Percentiles rank a stretch among this genome's conserved stretches.
These are phyloP conservation scores for Dendrolimus punctatus DNA, from an alignment of 1,140 invertebrate genomes.

Conservation along the genomic window DNA sequence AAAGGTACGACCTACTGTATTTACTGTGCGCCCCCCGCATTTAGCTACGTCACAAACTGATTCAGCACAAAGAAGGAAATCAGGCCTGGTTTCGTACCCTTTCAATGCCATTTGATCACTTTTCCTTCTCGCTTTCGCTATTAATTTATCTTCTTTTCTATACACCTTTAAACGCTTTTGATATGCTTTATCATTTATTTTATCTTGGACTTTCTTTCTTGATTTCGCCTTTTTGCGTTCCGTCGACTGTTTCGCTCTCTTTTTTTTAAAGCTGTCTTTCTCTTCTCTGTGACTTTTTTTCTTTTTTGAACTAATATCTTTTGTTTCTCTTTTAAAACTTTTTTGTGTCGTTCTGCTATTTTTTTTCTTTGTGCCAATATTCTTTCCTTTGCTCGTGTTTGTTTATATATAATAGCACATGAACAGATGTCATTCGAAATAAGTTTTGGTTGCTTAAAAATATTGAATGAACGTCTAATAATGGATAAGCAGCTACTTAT, in stretches of 20 bases:
- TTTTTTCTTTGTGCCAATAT: no score
- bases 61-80: slow-evolving; percentile 20
- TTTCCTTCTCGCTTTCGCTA: background rate
- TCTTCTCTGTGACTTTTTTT: slow-evolving; percentile 9
- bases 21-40: slow-evolving; percentile 15
- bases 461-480: no score
- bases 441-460: no score
- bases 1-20: slow-evolving; percentile 11
- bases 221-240: background rate
- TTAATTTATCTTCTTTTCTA: slow-evolving; percentile 4
- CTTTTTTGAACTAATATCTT: slow-evolving; percentile 10
- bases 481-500: no score
- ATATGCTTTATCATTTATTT: background rate
- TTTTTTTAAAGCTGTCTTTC: slow-evolving; percentile 15
- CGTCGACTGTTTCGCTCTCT: slow-evolving; percentile 10
- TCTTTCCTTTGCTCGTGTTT: no score
- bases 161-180: slow-evolving; percentile 3
- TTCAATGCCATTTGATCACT: background rate
- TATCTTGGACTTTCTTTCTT: no score
- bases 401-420: no score
- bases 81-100: slow-evolving; percentile 7
- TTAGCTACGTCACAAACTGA: slow-evolving; percentile 25
- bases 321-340: slow-evolving; percentile 6
- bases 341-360: background rate
- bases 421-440: no score